Percentiles rank a stretch among this genome's conserved stretches.
Conservation (phyloP, 2,113 vertebrate genomes). For the Strix aluco region DNA sequence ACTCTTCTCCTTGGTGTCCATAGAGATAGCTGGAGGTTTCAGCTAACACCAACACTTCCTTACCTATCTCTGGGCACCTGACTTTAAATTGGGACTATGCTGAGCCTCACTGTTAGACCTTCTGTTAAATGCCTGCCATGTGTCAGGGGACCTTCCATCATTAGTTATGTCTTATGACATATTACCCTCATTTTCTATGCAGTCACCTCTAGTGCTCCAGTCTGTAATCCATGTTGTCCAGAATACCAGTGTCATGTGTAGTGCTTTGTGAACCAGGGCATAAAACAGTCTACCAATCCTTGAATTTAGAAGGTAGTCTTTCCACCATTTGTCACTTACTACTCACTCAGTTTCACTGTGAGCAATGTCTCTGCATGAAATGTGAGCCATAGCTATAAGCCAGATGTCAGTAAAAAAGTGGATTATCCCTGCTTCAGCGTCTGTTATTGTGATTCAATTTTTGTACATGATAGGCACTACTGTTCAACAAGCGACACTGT, state of each 20-base stretch:
- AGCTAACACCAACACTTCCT: not conserved
- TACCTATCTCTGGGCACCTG: not conserved
- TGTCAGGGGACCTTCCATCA: not conserved
- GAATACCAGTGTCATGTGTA: not conserved
- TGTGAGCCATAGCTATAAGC: not conserved
- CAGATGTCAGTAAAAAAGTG: conserved; percentile 29
- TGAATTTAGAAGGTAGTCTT: not conserved
- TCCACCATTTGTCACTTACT: not conserved
- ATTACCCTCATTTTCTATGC: not conserved
- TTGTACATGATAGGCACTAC: not conserved
- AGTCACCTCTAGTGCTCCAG: not conserved
- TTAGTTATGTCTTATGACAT: not conserved
- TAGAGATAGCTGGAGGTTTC: not conserved
- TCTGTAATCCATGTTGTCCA: not conserved
- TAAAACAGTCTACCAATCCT: not conserved
- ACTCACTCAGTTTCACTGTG: not conserved
- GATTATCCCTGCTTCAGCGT: conserved; percentile 14
- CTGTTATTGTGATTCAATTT: conserved; percentile 35
- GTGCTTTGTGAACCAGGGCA: not conserved
- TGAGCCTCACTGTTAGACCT: not conserved
- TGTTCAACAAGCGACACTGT: not conserved
- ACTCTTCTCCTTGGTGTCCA: not conserved
- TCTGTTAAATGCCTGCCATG: not conserved
- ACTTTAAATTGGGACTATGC: not conserved
- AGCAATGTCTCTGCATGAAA: not conserved